These are phyloP conservation scores for Cossypha niveicapilla DNA, from an alignment of 2,797 vertebrate species.

Conservation along the genomic window DNA sequence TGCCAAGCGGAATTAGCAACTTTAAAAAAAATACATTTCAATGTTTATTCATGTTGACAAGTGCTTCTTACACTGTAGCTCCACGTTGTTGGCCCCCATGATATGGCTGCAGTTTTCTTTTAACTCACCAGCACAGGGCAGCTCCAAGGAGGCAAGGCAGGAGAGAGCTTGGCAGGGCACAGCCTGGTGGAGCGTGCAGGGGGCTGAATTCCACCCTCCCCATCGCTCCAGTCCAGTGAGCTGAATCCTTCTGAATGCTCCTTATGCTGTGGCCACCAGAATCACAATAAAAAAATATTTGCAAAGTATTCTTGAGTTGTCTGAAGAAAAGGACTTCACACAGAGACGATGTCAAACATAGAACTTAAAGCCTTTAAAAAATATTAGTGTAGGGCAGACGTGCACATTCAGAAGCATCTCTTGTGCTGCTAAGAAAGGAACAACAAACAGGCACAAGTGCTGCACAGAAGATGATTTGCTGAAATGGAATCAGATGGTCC, in stretches of 20 bases:
- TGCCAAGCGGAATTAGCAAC: constrained; percentile 40
- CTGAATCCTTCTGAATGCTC: constrained; percentile 38
- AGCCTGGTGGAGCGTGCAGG: background rate
- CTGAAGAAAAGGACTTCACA: background rate
- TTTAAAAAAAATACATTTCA: constrained; percentile 24
- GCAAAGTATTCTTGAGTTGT: constrained; percentile 18
- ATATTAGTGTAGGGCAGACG: background rate
- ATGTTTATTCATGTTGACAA: constrained; percentile 39
- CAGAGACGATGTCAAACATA: background rate
- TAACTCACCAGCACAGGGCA: background rate
- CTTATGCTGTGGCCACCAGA: background rate
- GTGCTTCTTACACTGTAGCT: background rate
- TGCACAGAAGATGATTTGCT: background rate
- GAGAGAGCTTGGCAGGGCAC: background rate
- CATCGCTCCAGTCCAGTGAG: constrained; percentile 2
- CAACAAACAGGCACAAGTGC: background rate
- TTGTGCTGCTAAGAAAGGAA: background rate
- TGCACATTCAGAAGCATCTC: background rate
- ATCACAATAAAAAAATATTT: constrained; percentile 46
- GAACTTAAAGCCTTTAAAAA: background rate
- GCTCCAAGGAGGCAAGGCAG: background rate
- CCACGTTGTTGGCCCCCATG: background rate
- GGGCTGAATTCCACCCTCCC: constrained; percentile 30
- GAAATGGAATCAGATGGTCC: background rate
- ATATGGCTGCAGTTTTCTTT: constrained; percentile 11